phyloP scores from a whole-genome alignment of 2,113 vertebrate species.

The Cairina moschata region DNA sequence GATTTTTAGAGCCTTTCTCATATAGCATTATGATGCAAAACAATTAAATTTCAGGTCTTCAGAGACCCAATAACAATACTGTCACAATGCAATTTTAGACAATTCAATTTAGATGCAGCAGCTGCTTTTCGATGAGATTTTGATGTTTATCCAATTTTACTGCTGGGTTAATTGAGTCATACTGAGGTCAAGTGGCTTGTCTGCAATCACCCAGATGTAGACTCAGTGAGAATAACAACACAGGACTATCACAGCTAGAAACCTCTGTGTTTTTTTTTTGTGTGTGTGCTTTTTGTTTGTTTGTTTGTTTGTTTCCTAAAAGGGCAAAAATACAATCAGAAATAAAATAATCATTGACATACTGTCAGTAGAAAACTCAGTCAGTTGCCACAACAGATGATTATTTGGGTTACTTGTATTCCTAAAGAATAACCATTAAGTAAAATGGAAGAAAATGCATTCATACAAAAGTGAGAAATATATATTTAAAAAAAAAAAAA shows the following conservation, averaged over 20 bases:
- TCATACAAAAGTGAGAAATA: background rate
- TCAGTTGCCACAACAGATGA: background rate
- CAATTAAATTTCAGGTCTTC: conserved; percentile 51
- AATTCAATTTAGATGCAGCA: conserved; percentile 63
- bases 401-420: background rate
- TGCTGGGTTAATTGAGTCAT: conserved; percentile 67
- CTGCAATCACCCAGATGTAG: conserved; percentile 48
- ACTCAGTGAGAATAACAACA: conserved; percentile 36
- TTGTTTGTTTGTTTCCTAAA: background rate
- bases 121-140: conserved; percentile 62
- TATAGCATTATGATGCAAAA: conserved; percentile 42
- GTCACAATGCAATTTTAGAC: conserved; percentile 54
- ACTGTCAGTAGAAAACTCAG: background rate
- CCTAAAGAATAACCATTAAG: background rate
- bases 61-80: conserved; percentile 34
- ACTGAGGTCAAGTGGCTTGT: conserved; percentile 63
- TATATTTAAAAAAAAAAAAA: background rate
- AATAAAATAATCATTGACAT: conserved; percentile 17
- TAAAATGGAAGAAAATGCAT: conserved; percentile 4
- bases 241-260: conserved; percentile 14
- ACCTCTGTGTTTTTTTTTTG: background rate
- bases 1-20: background rate
- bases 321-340: background rate
- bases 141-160: conserved; percentile 60
- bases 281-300: no score